These are phyloP conservation scores for Prostheceraeus crozeri DNA, from an alignment of 2,888 invertebrate genomes.

Conservation along the genomic window DNA sequence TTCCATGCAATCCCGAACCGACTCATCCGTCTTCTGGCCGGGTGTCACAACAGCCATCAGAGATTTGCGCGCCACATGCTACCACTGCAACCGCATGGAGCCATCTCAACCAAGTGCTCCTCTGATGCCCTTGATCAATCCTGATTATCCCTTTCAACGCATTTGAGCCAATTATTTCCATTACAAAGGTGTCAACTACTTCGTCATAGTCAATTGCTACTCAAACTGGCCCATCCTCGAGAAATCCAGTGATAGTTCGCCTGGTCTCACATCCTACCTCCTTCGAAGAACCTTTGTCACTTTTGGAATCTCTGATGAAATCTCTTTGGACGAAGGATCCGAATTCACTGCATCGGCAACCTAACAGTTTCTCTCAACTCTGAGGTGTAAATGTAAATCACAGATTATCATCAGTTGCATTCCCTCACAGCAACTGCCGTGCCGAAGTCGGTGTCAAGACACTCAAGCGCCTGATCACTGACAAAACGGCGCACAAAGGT, in stretches of 20 bases:
- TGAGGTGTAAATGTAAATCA: constrained; percentile 41
- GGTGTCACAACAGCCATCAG: constrained; percentile 42
- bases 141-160: constrained; percentile 34
- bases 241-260: constrained; percentile 24
- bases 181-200: constrained; percentile 19
- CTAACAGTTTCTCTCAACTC: too few species aligned
- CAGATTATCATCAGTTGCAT: constrained; percentile 44
- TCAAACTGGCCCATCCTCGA: constrained; percentile 24
- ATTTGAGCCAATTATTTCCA: constrained; percentile 30
- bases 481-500: constrained; percentile 42
- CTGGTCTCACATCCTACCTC: constrained; percentile 11
- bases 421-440: constrained; percentile 44
- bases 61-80: neutral
- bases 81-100: constrained; percentile 11
- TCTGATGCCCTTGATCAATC: neutral
- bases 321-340: constrained; percentile 23
- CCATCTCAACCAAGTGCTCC: constrained; percentile 13
- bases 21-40: constrained; percentile 43
- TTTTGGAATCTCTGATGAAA: constrained; percentile 26
- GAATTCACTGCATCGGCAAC: constrained; percentile 19
- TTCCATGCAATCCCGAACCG: neutral
- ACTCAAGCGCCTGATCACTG: constrained; percentile 43
- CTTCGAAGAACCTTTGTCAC: constrained; percentile 27
- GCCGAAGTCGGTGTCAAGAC: constrained; percentile 45
- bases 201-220: constrained; percentile 26